phyloP scores from a whole-genome alignment of 2,888 invertebrate species.

The Platycheirus albimanus region DNA sequence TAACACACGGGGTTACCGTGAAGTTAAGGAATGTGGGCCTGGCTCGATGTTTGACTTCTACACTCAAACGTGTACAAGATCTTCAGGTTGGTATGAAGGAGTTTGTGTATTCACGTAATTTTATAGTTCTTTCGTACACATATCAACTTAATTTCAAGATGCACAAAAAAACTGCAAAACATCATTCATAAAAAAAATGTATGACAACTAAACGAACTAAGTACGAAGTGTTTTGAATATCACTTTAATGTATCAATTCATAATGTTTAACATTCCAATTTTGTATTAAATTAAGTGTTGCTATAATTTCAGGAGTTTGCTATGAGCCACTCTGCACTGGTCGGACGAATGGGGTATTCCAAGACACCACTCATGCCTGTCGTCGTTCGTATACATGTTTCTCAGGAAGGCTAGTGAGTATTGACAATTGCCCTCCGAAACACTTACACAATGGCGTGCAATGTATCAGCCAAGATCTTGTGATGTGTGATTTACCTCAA shows the following conservation, averaged over 20 bases:
- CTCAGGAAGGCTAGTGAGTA: constrained; percentile 83
- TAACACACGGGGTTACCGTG: constrained; percentile 75
- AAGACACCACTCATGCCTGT: constrained; percentile 85
- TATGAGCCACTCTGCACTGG: constrained; percentile 86
- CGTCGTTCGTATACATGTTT: constrained; percentile 84
- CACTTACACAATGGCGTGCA: constrained; percentile 84
- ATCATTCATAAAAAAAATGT: too few relatives aligned
- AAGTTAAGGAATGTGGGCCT: constrained; percentile 83
- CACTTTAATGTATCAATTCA: too few relatives aligned
- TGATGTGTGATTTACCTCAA: constrained; percentile 84
- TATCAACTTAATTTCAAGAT: too few relatives aligned
- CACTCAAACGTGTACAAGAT: constrained; percentile 84
- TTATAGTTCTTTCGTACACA: background rate
- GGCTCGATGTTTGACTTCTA: constrained; percentile 85
- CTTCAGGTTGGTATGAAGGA: constrained; percentile 79
- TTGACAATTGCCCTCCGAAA: constrained; percentile 83
- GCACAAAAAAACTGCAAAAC: too few relatives aligned
- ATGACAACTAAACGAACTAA: too few relatives aligned
- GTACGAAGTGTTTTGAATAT: too few relatives aligned
- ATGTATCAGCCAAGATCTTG: constrained; percentile 82
- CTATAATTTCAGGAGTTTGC: constrained; percentile 83
- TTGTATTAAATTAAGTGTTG: too few relatives aligned
- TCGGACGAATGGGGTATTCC: constrained; percentile 84
- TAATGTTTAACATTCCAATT: too few relatives aligned
- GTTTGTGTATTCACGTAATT: background rate